Conservation (phyloP, 2,113 vertebrate species). For the Alethe diademata region DNA sequence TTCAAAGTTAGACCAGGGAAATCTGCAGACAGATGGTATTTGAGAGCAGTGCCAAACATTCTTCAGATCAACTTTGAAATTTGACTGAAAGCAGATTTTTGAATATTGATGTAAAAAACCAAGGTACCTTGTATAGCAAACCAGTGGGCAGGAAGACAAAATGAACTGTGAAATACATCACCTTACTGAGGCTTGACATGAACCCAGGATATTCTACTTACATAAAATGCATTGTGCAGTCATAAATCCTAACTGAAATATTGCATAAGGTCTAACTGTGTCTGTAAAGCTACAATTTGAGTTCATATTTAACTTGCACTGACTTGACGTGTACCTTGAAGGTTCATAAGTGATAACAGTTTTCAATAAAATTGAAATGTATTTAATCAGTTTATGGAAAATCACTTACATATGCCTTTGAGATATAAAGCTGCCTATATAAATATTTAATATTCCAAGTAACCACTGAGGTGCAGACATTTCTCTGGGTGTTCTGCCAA, state of each 20-base stretch:
- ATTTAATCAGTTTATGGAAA: constrained; percentile 33
- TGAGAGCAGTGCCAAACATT: neutral
- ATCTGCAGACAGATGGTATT: neutral
- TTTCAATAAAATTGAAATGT: neutral
- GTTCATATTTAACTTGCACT: neutral
- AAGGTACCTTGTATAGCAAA: neutral
- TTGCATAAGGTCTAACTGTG: neutral
- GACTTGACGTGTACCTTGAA: constrained; percentile 1
- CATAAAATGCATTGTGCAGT: neutral
- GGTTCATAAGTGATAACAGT: neutral
- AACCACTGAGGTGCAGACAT: constrained; percentile 29
- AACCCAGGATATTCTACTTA: neutral
- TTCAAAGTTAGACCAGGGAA: neutral
- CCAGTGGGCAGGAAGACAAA: neutral
- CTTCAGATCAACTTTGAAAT: neutral
- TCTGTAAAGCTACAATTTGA: neutral
- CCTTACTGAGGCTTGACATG: neutral
- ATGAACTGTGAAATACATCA: neutral
- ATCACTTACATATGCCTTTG: neutral
- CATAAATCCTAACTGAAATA: neutral
- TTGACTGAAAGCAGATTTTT: neutral
- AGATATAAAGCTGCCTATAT: constrained; percentile 27
- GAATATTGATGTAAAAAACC: neutral
- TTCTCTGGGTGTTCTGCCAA: neutral
- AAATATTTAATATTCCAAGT: constrained; percentile 50